Conservation (phyloP, 2,113 vertebrate species). For the Lathamus discolor region DNA sequence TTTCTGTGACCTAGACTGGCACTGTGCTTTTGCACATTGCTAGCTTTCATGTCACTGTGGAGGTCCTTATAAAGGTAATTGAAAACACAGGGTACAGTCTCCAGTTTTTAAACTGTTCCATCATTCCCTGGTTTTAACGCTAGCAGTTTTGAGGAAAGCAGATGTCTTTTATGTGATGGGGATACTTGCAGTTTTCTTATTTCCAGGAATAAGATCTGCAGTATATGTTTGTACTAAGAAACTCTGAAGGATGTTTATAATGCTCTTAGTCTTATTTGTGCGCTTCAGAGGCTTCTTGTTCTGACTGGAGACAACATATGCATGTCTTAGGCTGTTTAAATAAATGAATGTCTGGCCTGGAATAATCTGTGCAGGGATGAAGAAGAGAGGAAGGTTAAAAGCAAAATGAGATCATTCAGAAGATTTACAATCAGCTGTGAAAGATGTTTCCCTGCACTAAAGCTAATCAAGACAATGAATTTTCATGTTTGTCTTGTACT, state of each 20-base stretch:
- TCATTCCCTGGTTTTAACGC: neutral
- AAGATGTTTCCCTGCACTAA: conserved; percentile 42
- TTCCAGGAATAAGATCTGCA: neutral
- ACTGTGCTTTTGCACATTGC: neutral
- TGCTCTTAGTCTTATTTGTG: neutral
- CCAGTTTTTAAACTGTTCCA: neutral
- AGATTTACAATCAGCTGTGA: conserved; percentile 53
- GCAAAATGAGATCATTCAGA: conserved; percentile 50
- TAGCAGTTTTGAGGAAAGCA: neutral
- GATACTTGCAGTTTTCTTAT: neutral
- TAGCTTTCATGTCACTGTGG: neutral
- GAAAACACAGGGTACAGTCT: neutral
- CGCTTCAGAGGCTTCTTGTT: neutral
- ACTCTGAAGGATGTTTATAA: neutral
- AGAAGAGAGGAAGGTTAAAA: conserved; percentile 58
- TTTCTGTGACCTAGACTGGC: neutral
- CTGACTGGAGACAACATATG: neutral
- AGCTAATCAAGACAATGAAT: conserved; percentile 64
- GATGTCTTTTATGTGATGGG: neutral
- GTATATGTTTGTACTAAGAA: neutral
- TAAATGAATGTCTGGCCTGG: conserved; percentile 9
- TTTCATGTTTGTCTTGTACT: conserved; percentile 56
- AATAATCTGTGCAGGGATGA: neutral
- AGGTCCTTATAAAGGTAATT: neutral
- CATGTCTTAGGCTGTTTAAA: conserved; percentile 1